Base-by-base conservation (phyloP, 35 echinoderm and acorn worm genomes). In the Ophiothrix spiculata region DNA sequence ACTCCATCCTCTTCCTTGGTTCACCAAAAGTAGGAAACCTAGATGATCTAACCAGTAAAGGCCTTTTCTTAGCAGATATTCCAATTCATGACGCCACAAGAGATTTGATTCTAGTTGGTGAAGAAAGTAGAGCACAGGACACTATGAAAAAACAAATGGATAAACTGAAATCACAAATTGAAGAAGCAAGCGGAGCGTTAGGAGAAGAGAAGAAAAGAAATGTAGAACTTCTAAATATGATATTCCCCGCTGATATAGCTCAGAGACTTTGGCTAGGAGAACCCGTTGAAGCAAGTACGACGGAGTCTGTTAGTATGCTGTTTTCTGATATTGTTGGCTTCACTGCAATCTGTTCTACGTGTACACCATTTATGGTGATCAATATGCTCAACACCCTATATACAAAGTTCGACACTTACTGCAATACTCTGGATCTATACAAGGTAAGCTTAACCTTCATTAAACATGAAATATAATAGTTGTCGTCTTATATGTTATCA, bases 301-400 rank as follows among this genome's bases (percentile, higher is more conserved):
- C 80, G 28, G 91, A 97, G 1, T 86, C 83, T 39, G 94, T 97
- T 0, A 84, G 91, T 1, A 93, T 98, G 95, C 77, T 98, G 21
- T 98, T 98, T 60, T 98, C 95, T 1, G 95, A 98, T 78, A 93
- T 98, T 29, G 95, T 98, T 12, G 95, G 95, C 21, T 98, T 98
- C 38, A 98, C 95, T 0, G 91, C 91, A 0, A 98, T 98, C 34
- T 98, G 95, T 46, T 93, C 95, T 17, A 93, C 83, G 21, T 88
- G 86, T 54, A 98, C 91, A 0, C 95, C 95, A 19, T 91, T 98
- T 38, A 91, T 88, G 86, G 95, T 98, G 33, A 90, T 98, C 37
- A 88, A 83, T 39, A 98, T 98, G 95, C 82, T 98, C 8, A 98
- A 93, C 56, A 91, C 21, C 15, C 91, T 98, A 0, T 98, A 98